Percentiles rank a stretch among this genome's conserved stretches.
Conservation (phyloP, 2,797 vertebrate genomes). For the Cyprinodon diabolis region DNA sequence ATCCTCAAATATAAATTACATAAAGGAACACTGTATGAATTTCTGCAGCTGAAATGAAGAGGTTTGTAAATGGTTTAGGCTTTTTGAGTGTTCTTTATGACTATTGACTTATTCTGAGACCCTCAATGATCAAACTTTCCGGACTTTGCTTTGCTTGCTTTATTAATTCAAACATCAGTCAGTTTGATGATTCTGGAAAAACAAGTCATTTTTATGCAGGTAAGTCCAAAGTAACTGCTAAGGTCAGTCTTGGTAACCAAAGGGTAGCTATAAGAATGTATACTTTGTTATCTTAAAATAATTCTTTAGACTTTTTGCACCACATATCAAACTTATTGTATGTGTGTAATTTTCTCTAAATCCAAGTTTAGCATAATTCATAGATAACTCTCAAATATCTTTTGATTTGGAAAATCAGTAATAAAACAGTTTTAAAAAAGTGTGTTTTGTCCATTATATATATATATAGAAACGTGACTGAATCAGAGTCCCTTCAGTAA, state of each 20-base stretch:
- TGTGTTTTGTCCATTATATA: too few relatives aligned
- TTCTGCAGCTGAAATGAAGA: too few relatives aligned
- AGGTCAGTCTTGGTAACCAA: not conserved
- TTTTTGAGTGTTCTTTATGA: not conserved
- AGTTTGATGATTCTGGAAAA: not conserved
- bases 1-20: too few relatives aligned
- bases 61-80: too few relatives aligned
- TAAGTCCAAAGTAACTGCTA: not conserved
- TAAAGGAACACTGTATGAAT: too few relatives aligned
- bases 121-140: too few relatives aligned
- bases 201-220: not conserved
- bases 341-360: not conserved
- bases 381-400: not conserved
- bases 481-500: too few relatives aligned
- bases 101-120: not conserved
- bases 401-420: not conserved
- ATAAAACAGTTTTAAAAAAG: not conserved
- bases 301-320: not conserved
- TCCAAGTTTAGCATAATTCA: not conserved
- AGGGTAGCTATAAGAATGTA: not conserved
- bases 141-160: not conserved
- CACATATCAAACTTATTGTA: not conserved
- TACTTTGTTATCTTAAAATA: not conserved
- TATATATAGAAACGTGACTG: not conserved
- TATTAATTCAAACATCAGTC: not conserved